Base-by-base conservation (phyloP, 2,113 vertebrate genomes). In the Mesoclemmys tuberculata region DNA sequence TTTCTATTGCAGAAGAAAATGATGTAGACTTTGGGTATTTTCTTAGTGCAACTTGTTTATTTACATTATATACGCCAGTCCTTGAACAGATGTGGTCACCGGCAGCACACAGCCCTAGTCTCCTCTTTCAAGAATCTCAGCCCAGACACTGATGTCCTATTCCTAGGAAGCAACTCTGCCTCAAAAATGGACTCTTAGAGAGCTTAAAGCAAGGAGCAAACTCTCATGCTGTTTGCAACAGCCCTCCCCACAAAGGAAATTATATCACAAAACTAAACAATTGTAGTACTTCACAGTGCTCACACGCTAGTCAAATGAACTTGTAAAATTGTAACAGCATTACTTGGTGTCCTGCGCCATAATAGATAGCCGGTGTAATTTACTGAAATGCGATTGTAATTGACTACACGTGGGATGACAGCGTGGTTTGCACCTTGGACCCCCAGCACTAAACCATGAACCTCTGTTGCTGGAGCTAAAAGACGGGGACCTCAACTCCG, bases 41-140 rank as follows among this genome's bases (percentile, higher is more conserved):
- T 86, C 41, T 83, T 61, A 13, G 41, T 81, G 55, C 11, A 5
- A 6, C 82, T 81, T 82, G 87, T 54, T 5, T 84, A 16, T 61
- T 61, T 61, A 35, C 68, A 18, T 1, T 0, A 3, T 52, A 58
- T 2, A 24, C 14, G 35, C 1, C 21, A 78, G 29, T 82, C 56
- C 58, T 19, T 77, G 75, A 58, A 81, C 75, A 11, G 3, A 80
- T 74, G 52, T 81, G 19, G 24, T 78, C 2, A 1, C n/a, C 80
- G 51, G 49, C 80, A 84, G 54, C 5, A 10, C 64, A 58, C 31
- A 49, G 2, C 14, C 71, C 64, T 56, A 2, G 58, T 16, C 29
- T 29, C 58, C 29, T 35, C 58, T 61, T 61, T 61, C 58, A 61
- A 35, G 29, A 61, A 68, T 68, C 68, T 41, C 68, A n/a, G n/a